Evolutionary conservation across 2,888 invertebrate genomes (phyloP).

Genomic region (Linyphia triangularis): DNA sequence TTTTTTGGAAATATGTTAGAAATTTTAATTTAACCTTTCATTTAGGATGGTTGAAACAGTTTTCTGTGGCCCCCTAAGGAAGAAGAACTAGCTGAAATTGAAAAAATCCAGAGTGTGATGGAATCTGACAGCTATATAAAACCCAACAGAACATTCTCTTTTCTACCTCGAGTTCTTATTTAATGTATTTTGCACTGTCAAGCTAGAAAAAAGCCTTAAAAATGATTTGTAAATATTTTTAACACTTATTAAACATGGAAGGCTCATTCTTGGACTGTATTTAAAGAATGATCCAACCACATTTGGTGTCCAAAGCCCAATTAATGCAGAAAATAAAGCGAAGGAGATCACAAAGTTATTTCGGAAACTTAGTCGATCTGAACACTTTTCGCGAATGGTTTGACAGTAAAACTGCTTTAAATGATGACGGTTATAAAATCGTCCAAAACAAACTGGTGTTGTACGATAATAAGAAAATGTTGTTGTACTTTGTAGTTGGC

Average conservation of each 20-base stretch:
- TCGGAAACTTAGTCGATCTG: conserved; percentile 70
- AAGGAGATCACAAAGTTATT: conserved; percentile 51
- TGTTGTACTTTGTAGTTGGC: conserved; percentile 63
- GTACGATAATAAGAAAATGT: conserved; percentile 55
- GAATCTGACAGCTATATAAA: background rate
- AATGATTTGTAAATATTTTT: conserved; percentile 20
- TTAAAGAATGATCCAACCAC: conserved; percentile 16
- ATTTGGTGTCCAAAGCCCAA: background rate
- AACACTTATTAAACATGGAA: background rate
- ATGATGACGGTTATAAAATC: conserved; percentile 56
- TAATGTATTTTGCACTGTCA: conserved; percentile 3
- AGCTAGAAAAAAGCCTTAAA: conserved; percentile 11
- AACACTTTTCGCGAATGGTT: conserved; percentile 73
- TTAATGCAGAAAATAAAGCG: background rate
- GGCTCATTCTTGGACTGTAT: background rate
- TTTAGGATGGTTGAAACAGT: conserved; percentile 20
- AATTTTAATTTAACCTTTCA: background rate
- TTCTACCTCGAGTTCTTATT: conserved; percentile 39
- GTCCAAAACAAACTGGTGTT: conserved; percentile 55
- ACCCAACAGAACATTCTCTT: conserved; percentile 7
- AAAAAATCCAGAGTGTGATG: background rate
- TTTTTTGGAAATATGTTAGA: no score
- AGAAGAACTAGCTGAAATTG: conserved; percentile 30
- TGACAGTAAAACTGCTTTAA: conserved; percentile 36
- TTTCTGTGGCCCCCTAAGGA: conserved; percentile 31